These are phyloP conservation scores for Sisor rabdophorus DNA, from an alignment of 2,113 vertebrate species.

Conservation along the genomic window DNA sequence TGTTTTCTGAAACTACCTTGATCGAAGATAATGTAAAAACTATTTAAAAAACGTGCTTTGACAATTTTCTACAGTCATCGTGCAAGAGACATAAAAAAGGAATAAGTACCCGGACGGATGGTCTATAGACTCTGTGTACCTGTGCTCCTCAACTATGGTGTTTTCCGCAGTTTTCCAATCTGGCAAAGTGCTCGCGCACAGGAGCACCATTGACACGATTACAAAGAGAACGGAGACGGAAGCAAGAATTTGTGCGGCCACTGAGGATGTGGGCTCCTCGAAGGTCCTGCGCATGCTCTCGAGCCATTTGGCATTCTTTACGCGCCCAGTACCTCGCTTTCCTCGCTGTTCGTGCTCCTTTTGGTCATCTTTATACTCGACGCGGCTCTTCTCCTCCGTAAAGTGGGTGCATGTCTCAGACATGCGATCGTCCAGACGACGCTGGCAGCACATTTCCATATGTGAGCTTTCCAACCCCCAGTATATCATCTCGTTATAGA, in stretches of 20 bases:
- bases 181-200: conserved; percentile 93
- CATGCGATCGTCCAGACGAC: conserved; percentile 88
- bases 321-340: conserved; percentile 32
- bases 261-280: conserved; percentile 90
- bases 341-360: conserved; percentile 28
- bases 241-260: conserved; percentile 87
- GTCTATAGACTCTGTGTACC: conserved; percentile 77
- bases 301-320: conserved; percentile 73
- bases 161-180: conserved; percentile 87
- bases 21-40: conserved; percentile 8
- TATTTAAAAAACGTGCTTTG: conserved; percentile 5
- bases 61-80: conserved; percentile 5
- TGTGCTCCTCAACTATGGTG: conserved; percentile 85
- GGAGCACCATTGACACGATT: conserved; percentile 92
- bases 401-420: conserved; percentile 84
- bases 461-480: conserved; percentile 91
- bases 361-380: conserved; percentile 56
- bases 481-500: conserved; percentile 94
- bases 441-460: conserved; percentile 91
- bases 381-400: conserved; percentile 70
- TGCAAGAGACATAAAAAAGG: conserved; percentile 27
- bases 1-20: conserved; percentile 6
- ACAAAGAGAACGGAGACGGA: conserved; percentile 89
- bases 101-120: conserved; percentile 54
- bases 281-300: conserved; percentile 88